phyloP scores from a whole-genome alignment of 2,888 invertebrate genomes.

The Calliphora vomitoria region DNA sequence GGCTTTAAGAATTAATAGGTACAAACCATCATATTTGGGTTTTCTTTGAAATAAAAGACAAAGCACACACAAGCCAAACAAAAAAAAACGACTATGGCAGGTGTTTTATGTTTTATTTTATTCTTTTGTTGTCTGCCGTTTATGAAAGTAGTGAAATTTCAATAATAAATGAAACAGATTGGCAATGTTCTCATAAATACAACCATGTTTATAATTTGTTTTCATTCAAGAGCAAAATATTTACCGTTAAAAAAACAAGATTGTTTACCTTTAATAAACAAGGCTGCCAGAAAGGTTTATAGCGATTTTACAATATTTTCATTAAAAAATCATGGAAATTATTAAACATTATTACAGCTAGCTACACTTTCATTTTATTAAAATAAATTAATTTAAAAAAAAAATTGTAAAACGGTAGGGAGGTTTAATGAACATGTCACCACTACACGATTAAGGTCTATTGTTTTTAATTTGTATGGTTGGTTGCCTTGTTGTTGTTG shows the following conservation, averaged over 20 bases:
- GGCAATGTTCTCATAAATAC: neutral
- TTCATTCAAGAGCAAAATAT: no score
- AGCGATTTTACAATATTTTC: no score
- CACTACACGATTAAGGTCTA: slow-evolving; percentile 20
- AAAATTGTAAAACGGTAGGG: neutral
- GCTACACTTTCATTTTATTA: slow-evolving; percentile 34
- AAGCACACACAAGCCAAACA: slow-evolving; percentile 27
- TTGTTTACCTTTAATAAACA: no score
- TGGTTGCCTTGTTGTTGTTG: neutral
- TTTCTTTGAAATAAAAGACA: neutral
- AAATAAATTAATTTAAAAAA: slow-evolving; percentile 34
- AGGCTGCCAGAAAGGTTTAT: no score
- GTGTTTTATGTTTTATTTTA: slow-evolving; percentile 59
- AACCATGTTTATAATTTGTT: neutral
- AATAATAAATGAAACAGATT: neutral
- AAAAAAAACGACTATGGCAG: slow-evolving; percentile 49
- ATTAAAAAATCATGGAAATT: no score
- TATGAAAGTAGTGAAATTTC: slow-evolving; percentile 42
- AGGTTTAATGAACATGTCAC: slow-evolving; percentile 49
- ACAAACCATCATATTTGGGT: slow-evolving; percentile 28
- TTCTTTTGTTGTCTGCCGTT: slow-evolving; percentile 6
- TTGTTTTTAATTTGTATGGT: slow-evolving; percentile 58
- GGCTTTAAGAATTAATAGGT: neutral
- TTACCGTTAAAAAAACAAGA: no score
- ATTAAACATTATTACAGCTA: no score